phyloP scores from a whole-genome alignment of 1,140 invertebrate species.

The Magallana ariakensis region DNA sequence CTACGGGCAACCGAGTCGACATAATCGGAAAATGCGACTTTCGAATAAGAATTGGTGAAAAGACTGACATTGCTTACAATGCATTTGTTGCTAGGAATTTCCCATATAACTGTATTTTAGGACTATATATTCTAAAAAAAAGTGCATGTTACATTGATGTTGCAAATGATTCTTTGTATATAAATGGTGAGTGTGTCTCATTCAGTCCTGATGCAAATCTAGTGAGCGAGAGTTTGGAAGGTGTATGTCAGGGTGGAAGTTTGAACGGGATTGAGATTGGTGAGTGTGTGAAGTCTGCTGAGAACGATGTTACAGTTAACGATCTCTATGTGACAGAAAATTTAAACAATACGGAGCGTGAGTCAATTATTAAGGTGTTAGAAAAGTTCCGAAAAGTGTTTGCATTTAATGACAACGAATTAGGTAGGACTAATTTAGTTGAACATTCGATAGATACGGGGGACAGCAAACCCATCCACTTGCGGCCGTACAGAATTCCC shows the following conservation, averaged over 20 bases:
- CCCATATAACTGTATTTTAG: constrained; percentile 34
- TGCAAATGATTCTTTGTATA: neutral
- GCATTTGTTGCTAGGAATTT: constrained; percentile 31
- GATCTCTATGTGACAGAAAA: neutral
- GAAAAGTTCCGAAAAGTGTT: constrained; percentile 19
- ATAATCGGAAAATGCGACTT: constrained; percentile 15
- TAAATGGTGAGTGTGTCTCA: neutral
- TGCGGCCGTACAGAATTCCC: constrained; percentile 26
- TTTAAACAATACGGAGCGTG: neutral
- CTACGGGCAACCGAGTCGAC: neutral
- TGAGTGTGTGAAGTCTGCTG: neutral
- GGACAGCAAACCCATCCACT: neutral
- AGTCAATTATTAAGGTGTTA: neutral
- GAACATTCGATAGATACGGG: constrained; percentile 39
- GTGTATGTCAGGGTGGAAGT: neutral
- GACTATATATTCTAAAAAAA: neutral
- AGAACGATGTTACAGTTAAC: neutral
- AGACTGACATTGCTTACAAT: neutral
- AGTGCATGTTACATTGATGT: neutral
- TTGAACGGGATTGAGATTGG: neutral
- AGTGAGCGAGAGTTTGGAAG: neutral
- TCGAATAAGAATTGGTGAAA: neutral
- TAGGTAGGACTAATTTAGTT: constrained; percentile 29
- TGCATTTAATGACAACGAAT: constrained; percentile 17
- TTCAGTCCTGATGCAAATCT: neutral